Conservation (phyloP, 2,888 invertebrate genomes). For the Caenorhabditis uteleia region DNA sequence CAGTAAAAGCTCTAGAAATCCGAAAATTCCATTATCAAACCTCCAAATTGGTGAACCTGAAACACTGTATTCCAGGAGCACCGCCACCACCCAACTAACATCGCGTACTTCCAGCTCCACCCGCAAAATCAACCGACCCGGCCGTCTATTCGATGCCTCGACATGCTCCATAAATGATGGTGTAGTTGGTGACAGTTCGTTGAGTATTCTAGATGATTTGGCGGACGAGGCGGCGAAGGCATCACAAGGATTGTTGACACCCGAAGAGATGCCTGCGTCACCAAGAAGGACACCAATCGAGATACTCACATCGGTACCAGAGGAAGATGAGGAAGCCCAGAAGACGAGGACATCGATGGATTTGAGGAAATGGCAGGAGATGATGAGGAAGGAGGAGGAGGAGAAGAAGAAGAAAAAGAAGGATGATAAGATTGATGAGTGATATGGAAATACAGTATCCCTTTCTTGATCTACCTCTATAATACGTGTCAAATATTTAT, state of each 20-base stretch:
- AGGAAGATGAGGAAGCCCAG: slow-evolving; percentile 51
- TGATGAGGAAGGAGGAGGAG: slow-evolving; percentile 13
- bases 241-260: slow-evolving; percentile 21
- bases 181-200: slow-evolving; percentile 22
- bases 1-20: too few species aligned
- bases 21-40: too few species aligned
- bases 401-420: slow-evolving; percentile 15
- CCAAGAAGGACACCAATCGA: slow-evolving; percentile 39
- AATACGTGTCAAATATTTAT: too few species aligned
- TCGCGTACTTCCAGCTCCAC: slow-evolving; percentile 5
- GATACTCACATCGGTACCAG: slow-evolving; percentile 39
- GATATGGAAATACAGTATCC: too few species aligned
- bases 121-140: slow-evolving; percentile 36
- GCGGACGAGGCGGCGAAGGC: slow-evolving; percentile 30
- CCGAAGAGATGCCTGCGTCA: slow-evolving; percentile 21
- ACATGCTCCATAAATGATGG: slow-evolving; percentile 25
- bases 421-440: slow-evolving; percentile 2
- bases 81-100: background rate
- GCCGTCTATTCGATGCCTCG: slow-evolving; percentile 29
- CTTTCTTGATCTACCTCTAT: too few species aligned
- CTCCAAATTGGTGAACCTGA: too few species aligned
- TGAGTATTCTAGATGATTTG: slow-evolving; percentile 35
- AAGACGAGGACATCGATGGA: slow-evolving; percentile 33
- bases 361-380: slow-evolving; percentile 31
- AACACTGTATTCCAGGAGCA: too few species aligned